Conservation (phyloP, 2,797 vertebrate genomes). For the Corythornis leucogaster region DNA sequence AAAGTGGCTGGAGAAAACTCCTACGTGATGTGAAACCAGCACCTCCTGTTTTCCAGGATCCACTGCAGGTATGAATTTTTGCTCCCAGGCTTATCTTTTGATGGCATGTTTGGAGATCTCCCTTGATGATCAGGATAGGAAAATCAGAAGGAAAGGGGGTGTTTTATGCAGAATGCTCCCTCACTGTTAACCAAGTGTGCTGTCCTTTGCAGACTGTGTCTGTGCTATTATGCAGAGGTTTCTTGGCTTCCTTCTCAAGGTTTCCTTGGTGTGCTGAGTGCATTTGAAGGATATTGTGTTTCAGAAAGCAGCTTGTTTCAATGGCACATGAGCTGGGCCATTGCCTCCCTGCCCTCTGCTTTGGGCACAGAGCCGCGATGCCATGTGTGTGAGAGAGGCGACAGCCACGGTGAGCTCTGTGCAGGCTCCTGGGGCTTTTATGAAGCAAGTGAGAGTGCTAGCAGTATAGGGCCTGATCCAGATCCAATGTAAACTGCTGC, state of each 20-base stretch:
- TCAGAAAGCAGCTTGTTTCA: constrained; percentile 4
- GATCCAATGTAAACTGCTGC: background rate
- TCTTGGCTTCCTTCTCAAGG: background rate
- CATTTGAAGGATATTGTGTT: background rate
- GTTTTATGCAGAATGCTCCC: background rate
- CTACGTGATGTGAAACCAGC: background rate
- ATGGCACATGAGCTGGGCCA: background rate
- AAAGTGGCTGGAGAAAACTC: background rate
- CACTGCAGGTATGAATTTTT: background rate
- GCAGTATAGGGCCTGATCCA: background rate
- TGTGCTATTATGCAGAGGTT: background rate
- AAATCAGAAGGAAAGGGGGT: background rate
- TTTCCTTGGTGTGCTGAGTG: constrained; percentile 16
- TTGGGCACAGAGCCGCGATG: background rate
- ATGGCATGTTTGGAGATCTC: background rate
- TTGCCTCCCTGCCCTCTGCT: background rate
- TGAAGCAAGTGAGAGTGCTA: background rate
- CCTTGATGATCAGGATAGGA: background rate
- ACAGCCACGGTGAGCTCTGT: background rate
- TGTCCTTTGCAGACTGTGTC: constrained; percentile 12
- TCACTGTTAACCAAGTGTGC: background rate
- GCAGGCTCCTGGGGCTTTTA: background rate
- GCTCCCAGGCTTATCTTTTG: background rate
- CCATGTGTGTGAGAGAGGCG: background rate
- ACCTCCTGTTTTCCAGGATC: background rate